These are phyloP conservation scores for Oophaga pumilio DNA, from an alignment of 2,113 vertebrate species.

Conservation along the genomic window DNA sequence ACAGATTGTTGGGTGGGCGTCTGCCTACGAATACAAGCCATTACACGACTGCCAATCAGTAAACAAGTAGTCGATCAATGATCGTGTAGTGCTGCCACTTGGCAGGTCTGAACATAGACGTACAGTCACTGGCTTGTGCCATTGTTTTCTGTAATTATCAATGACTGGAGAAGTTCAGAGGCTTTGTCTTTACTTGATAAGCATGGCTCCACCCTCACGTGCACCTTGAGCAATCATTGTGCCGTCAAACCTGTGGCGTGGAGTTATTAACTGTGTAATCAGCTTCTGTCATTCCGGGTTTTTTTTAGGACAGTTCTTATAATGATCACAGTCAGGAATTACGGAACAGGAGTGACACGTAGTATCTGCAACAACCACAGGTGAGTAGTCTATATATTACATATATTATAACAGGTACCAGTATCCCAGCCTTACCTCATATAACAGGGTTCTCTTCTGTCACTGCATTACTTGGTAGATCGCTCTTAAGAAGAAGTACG, in stretches of 20 bases:
- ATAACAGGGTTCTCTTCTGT: background rate
- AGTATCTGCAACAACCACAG: background rate
- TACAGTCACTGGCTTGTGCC: too few species aligned
- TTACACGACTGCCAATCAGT: too few species aligned
- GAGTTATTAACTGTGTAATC: background rate
- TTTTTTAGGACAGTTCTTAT: background rate
- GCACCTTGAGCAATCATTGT: background rate
- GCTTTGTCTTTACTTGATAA: background rate
- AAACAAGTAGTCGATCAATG: too few species aligned
- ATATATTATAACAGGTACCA: too few species aligned
- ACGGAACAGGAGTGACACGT: background rate
- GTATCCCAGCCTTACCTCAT: too few species aligned
- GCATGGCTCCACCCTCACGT: background rate
- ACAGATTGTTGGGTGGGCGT: too few species aligned
- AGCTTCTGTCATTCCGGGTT: background rate
- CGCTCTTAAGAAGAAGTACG: too few species aligned
- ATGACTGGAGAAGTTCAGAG: background rate
- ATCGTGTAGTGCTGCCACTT: too few species aligned
- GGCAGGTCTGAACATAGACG: too few species aligned
- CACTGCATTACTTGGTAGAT: background rate
- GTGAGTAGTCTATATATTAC: background rate
- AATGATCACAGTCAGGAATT: background rate
- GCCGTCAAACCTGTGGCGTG: background rate
- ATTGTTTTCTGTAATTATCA: background rate
- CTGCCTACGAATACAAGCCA: too few species aligned